phyloP scores from a whole-genome alignment of 2,113 vertebrate species.

The Microcebus ravelobensis region DNA sequence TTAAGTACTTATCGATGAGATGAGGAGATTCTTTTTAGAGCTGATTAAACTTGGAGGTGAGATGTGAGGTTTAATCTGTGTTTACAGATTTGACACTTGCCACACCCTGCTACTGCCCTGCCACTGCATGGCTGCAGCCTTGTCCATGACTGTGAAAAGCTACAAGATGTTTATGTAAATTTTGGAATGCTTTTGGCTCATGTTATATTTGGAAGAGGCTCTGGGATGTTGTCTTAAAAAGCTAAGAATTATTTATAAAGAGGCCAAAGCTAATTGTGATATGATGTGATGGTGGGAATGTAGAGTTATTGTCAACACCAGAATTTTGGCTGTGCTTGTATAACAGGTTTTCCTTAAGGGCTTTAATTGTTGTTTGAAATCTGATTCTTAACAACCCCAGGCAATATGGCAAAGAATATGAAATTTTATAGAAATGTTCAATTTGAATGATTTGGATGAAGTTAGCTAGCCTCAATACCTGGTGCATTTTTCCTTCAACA shows the following conservation, averaged over 20 bases:
- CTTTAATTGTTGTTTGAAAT: background rate
- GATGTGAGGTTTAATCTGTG: background rate
- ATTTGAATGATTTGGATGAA: conserved; percentile 14
- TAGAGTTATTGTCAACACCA: background rate
- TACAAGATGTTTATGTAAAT: background rate
- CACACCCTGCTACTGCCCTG: background rate
- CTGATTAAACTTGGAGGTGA: background rate
- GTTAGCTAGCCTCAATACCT: background rate
- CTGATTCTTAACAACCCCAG: background rate
- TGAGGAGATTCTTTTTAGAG: background rate
- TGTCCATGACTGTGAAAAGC: background rate
- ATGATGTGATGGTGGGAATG: background rate
- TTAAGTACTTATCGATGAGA: background rate
- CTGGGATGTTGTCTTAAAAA: background rate
- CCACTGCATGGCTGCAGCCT: background rate
- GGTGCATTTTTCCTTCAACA: background rate
- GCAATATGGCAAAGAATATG: background rate
- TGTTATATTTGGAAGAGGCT: background rate
- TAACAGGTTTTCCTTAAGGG: background rate
- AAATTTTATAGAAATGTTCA: background rate
- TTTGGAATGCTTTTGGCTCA: background rate
- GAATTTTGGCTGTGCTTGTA: background rate
- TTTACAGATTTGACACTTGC: background rate
- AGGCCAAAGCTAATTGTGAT: background rate
- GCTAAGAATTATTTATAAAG: background rate